These are phyloP conservation scores for Poeciliopsis retropinna DNA, from an alignment of 2,113 vertebrate genomes.

Conservation along the genomic window DNA sequence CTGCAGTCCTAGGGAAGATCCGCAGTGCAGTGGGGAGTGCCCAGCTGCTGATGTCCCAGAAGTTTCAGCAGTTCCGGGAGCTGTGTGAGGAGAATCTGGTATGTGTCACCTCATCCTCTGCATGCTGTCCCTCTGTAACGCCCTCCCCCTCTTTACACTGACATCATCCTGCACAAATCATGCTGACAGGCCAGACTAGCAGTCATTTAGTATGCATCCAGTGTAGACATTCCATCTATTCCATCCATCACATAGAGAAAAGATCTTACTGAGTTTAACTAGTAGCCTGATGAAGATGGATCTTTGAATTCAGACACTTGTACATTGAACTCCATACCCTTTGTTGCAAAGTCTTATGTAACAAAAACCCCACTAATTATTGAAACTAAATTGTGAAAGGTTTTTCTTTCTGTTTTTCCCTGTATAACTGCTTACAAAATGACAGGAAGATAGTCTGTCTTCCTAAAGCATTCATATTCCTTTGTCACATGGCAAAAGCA, in stretches of 20 bases:
- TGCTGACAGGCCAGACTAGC: slow-evolving; percentile 56
- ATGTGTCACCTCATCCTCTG: slow-evolving; percentile 79
- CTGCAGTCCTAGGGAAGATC: slow-evolving; percentile 97
- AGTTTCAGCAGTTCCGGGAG: slow-evolving; percentile 96
- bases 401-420: not conserved
- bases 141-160: slow-evolving; percentile 41
- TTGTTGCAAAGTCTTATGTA: slow-evolving; percentile 14
- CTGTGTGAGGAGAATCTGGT: slow-evolving; percentile 99
- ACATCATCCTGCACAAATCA: slow-evolving; percentile 80
- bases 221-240: slow-evolving; percentile 48
- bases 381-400: not conserved
- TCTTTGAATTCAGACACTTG: slow-evolving; percentile 2
- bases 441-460: not conserved
- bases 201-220: slow-evolving; percentile 68
- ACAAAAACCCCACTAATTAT: not conserved
- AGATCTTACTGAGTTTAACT: slow-evolving; percentile 7
- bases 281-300: not conserved
- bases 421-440: not conserved
- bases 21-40: slow-evolving; percentile 95
- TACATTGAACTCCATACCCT: not conserved
- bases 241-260: slow-evolving; percentile 31
- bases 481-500: not conserved
- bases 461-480: not conserved
- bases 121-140: slow-evolving; percentile 29
- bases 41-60: slow-evolving; percentile 97